Conservation (phyloP, 2,797 vertebrate species). For the Cirrhinus mrigala region DNA sequence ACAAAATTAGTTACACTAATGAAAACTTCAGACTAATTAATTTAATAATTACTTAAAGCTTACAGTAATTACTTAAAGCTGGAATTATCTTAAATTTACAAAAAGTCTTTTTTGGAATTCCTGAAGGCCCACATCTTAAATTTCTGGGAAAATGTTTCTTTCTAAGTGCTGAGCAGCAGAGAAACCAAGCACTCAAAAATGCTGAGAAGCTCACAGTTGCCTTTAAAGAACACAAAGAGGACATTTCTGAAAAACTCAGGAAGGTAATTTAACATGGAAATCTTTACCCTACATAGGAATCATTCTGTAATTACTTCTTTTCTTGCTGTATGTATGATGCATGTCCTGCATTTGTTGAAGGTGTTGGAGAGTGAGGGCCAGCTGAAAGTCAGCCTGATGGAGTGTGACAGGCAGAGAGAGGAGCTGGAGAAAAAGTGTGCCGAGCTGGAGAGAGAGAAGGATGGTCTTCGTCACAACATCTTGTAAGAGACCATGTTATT, state of each 20-base stretch:
- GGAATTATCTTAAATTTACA: neutral
- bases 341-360: slow-evolving; percentile 40
- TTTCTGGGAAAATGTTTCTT: slow-evolving; percentile 14
- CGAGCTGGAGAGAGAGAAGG: slow-evolving; percentile 55
- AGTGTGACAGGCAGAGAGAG: slow-evolving; percentile 74
- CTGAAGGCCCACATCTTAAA: neutral
- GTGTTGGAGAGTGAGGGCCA: slow-evolving; percentile 57
- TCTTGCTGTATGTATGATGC: neutral
- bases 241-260: slow-evolving; percentile 76
- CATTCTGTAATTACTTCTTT: neutral
- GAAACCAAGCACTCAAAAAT: slow-evolving; percentile 82
- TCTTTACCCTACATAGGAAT: neutral
- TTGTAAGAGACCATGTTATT: slow-evolving; percentile 41
- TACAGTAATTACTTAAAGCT: neutral
- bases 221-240: slow-evolving; percentile 79
- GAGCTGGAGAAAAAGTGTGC: slow-evolving; percentile 65
- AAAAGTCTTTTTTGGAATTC: neutral
- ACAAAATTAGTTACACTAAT: slow-evolving; percentile 5
- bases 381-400: slow-evolving; percentile 71
- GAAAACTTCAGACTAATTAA: neutral
- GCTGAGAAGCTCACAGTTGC: slow-evolving; percentile 76
- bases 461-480: slow-evolving; percentile 41
- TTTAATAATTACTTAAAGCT: too few species aligned
- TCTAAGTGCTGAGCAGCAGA: slow-evolving; percentile 82
- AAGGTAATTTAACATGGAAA: slow-evolving; percentile 67